Conservation (phyloP, 2,797 vertebrate genomes). For the Echiichthys vipera region DNA sequence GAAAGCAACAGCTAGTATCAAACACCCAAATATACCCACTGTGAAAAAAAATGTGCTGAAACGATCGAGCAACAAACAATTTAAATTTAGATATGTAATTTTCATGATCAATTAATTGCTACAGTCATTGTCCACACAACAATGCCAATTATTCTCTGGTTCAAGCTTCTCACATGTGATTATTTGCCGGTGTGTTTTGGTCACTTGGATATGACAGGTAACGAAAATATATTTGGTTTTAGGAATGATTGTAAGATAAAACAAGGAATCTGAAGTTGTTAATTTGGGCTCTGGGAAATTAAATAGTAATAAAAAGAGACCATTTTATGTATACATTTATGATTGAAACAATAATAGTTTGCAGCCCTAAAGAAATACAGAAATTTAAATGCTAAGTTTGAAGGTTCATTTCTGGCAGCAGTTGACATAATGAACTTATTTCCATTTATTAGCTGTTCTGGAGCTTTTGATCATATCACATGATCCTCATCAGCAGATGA, state of each 20-base stretch:
- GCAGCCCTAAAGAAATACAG: neutral
- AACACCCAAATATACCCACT: neutral
- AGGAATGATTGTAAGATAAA: neutral
- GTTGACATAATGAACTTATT: no score
- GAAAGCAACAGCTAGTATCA: neutral
- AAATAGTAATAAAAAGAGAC: neutral
- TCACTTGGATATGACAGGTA: no score
- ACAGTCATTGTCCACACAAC: neutral
- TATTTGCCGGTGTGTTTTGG: neutral
- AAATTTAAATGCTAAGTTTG: neutral
- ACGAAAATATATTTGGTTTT: neutral
- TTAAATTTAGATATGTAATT: neutral
- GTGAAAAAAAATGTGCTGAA: neutral
- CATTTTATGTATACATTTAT: neutral
- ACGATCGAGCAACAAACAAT: neutral
- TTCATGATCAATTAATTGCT: neutral
- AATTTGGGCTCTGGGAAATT: neutral
- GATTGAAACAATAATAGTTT: neutral
- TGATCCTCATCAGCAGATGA: neutral
- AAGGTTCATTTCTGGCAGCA: no score
- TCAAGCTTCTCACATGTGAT: neutral
- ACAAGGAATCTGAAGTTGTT: neutral
- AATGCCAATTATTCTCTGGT: neutral
- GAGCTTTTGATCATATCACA: neutral
- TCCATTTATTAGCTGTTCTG: no score